Evolutionary conservation across 2,888 invertebrate genomes (phyloP).

Genomic region (Lepas anatifera): DNA sequence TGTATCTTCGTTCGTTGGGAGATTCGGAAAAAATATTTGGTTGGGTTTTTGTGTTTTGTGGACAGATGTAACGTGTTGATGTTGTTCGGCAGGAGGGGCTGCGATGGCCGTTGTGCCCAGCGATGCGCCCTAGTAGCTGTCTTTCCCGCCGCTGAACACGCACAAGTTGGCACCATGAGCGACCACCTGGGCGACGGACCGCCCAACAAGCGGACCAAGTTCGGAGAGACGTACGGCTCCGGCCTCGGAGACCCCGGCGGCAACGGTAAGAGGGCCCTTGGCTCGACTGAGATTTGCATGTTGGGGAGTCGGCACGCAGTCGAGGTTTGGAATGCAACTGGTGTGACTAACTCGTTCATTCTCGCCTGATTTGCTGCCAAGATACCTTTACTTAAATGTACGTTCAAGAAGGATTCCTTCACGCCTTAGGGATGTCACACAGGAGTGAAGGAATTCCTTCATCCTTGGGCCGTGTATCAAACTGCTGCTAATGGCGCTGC

Average conservation of each 20-base stretch:
- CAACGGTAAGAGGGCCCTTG: neutral
- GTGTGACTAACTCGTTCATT: too few relatives aligned
- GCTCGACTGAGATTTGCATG: neutral
- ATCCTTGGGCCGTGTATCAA: too few relatives aligned
- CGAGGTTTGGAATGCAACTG: too few relatives aligned
- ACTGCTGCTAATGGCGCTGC: too few relatives aligned
- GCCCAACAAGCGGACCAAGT: slow-evolving; percentile 33
- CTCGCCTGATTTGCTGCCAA: too few relatives aligned
- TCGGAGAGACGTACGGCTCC: slow-evolving; percentile 4
- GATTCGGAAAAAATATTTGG: too few relatives aligned
- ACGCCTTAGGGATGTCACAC: too few relatives aligned
- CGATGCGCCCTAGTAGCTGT: neutral
- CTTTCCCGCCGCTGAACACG: neutral
- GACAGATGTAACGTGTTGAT: too few relatives aligned
- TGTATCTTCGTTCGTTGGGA: too few relatives aligned
- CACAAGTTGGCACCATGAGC: slow-evolving; percentile 28
- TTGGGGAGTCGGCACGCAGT: too few relatives aligned
- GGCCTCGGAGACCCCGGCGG: slow-evolving; percentile 13
- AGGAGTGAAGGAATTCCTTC: too few relatives aligned
- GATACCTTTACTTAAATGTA: neutral
- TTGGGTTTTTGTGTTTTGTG: too few relatives aligned
- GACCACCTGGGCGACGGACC: slow-evolving; percentile 33
- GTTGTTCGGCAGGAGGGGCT: neutral
- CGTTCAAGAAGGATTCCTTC: neutral
- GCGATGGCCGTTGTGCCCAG: neutral